A percentile compares a stretch with the other conserved stretches of the same genome.
phyloP scores from a whole-genome alignment of 30 jellyfish, hydroid and myxozoan genomes.

The Pelagia noctiluca region DNA sequence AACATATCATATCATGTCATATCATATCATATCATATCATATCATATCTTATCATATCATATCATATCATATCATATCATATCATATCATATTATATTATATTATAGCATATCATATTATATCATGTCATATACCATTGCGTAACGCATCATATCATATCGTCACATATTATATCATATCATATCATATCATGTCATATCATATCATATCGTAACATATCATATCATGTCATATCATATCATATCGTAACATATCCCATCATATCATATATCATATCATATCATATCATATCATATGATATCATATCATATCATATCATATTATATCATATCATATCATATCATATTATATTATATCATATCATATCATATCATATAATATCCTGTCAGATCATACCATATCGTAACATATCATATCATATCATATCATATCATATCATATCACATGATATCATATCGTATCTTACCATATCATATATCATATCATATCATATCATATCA shows the following conservation, averaged over 20 bases:
- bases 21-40: conserved; percentile 47
- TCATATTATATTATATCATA: conserved; percentile 28
- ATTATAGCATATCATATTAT: conserved; percentile 1
- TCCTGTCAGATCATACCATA: conserved; percentile 47
- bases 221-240: conserved; percentile 38
- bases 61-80: conserved; percentile 6
- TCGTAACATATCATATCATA: conserved; percentile 53
- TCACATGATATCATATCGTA: too few relatives aligned
- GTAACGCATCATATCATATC: too few relatives aligned
- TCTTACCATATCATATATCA: too few relatives aligned
- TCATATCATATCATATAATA: conserved; percentile 49
- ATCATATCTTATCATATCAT: conserved; percentile 30
- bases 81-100: conserved; percentile 8
- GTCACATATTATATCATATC: conserved; percentile 43
- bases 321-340: too few relatives aligned
- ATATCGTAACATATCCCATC: conserved; percentile 27
- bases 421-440: conserved; percentile 51
- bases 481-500: conserved; percentile 41
- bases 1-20: conserved; percentile 31
- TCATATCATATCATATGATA: conserved; percentile 33
- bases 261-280: conserved; percentile 41
- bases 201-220: conserved; percentile 1
- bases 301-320: conserved; percentile 36
- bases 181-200: conserved; percentile 40
- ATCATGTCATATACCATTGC: conserved; percentile 40